phyloP scores from a whole-genome alignment of 2,113 vertebrate genomes.

The Eurystomus gularis region DNA sequence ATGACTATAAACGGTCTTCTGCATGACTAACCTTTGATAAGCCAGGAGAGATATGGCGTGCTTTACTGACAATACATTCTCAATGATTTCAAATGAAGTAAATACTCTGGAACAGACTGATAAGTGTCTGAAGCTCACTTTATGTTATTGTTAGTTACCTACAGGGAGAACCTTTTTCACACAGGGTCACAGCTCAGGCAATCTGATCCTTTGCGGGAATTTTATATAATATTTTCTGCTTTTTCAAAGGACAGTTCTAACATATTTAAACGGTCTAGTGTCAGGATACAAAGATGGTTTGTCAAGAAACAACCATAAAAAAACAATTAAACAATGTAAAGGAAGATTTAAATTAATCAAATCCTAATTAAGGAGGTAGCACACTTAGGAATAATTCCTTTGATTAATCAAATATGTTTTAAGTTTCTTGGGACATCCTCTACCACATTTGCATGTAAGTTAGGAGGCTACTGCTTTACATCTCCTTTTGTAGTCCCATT shows the following conservation, averaged over 20 bases:
- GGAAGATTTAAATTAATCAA: not conserved
- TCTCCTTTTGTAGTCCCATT: not conserved
- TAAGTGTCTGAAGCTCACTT: not conserved
- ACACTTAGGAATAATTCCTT: not conserved
- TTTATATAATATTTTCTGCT: not conserved
- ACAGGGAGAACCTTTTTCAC: not conserved
- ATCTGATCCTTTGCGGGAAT: not conserved
- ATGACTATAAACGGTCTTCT: not conserved
- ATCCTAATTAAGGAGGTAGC: not conserved
- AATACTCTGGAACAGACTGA: conserved; percentile 25
- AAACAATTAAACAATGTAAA: not conserved
- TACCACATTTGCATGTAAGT: not conserved
- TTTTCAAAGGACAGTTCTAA: not conserved
- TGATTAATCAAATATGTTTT: not conserved
- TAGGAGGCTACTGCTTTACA: not conserved
- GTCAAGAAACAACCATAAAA: not conserved
- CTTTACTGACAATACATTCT: not conserved
- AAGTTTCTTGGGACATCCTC: not conserved
- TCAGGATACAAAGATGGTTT: not conserved
- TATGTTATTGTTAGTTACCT: not conserved
- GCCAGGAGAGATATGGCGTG: not conserved
- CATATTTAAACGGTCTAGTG: not conserved
- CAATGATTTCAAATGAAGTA: not conserved
- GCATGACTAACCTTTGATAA: conserved; percentile 30
- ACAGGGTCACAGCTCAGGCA: not conserved